Evolutionary conservation across 2,113 vertebrate genomes (phyloP), one percentile per base, ranked within the genome.

Genomic region (Calonectris borealis): DNA sequence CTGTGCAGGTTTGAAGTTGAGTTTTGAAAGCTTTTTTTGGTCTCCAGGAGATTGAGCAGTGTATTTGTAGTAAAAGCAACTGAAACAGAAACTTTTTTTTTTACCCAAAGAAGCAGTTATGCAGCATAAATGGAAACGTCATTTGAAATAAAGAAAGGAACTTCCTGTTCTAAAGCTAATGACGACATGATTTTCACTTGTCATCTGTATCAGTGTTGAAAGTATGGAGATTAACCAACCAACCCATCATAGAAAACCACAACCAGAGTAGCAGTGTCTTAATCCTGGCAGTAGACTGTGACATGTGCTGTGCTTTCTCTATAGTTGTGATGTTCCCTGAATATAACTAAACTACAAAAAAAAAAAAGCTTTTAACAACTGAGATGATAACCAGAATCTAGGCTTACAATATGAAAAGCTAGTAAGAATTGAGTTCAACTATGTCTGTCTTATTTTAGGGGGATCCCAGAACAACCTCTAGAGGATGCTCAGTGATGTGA

Each of bases 401-500:
- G 55, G 42, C 11, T 88, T 85, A 20, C 21, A 68, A 1, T 48
- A 25, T 36, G 70, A 72, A 44, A 27, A 83, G 34, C 55, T 51
- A 15, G 6, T 36, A 40, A 89, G 72, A 92, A 44, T 1, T 76
- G 40, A 77, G 40, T 85, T 95, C 90, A 61, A 54, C n/a, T 31
- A 1, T 70, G 11, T 87, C 46, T 69, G 6, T 90, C 84, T 82
- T 92, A 32, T 95, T 97, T 58, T 79, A 99, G 99, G 99, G 98
- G 20, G 99, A 99, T 94, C 98, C 99, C 16, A 98, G 98, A 97
- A 97, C 98, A 85, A 97, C 98, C 4, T 98, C 99, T 34, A 98
- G 99, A 98, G 99, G 99, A 96, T 99, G 99, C 94, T 90, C 94
- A 61, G 96, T 99, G 93, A 99, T 99, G 99, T 99, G 98, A 99